Conservation (phyloP, 2,888 invertebrate genomes). For the Tetragonisca angustula region DNA sequence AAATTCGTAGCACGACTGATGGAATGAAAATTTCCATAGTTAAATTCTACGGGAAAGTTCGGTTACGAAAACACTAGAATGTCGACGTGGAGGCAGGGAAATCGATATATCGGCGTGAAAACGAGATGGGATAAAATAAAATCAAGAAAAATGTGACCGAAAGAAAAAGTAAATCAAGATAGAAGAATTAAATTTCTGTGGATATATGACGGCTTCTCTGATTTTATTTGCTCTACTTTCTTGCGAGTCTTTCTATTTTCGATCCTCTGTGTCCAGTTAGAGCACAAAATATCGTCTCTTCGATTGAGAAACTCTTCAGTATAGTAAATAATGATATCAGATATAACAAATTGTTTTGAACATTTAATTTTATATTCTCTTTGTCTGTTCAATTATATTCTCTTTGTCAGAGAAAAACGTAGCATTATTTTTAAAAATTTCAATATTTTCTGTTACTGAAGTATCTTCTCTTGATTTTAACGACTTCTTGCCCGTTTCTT, state of each 20-base stretch:
- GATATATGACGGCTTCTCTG: neutral
- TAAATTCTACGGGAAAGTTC: constrained; percentile 46
- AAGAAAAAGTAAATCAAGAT: neutral
- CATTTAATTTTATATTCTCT: no score
- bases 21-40: constrained; percentile 21
- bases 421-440: no score
- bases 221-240: neutral
- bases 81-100: constrained; percentile 31
- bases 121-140: constrained; percentile 1
- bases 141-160: neutral
- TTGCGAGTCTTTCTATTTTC: neutral
- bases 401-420: no score
- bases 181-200: neutral
- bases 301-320: no score
- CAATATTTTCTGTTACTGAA: no score
- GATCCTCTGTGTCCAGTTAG: no score
- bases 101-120: constrained; percentile 33
- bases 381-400: no score
- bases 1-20: constrained; percentile 49
- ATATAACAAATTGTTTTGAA: no score
- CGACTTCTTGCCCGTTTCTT: no score
- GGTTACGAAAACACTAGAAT: constrained; percentile 17
- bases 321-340: no score
- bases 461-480: no score
- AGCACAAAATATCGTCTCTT: neutral